Evolutionary conservation across 2,113 vertebrate genomes (phyloP).

Genomic region (Phaethornis superciliosus): DNA sequence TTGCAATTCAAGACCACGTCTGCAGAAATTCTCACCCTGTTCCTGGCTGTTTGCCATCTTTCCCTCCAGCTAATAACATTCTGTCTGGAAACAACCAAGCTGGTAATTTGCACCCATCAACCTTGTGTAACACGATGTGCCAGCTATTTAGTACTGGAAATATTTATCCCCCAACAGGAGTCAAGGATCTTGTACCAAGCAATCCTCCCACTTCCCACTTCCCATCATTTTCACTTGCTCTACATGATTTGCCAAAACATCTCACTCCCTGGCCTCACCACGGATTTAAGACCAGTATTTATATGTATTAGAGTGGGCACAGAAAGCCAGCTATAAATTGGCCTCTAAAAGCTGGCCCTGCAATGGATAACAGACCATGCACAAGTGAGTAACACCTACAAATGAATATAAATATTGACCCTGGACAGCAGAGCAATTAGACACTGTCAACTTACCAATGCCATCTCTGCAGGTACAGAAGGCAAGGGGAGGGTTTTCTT

Average conservation of each 20-base stretch:
- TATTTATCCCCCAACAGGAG: not conserved
- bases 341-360: not conserved
- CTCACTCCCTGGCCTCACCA: not conserved
- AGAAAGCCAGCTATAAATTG: not conserved
- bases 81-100: not conserved
- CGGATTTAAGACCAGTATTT: not conserved
- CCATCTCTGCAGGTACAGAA: rapidly evolving
- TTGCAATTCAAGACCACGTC: not conserved
- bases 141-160: not conserved
- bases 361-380: not conserved
- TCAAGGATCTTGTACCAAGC: not conserved
- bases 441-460: not conserved
- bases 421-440: not conserved
- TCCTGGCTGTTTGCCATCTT: not conserved
- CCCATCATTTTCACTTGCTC: not conserved
- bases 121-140: not conserved
- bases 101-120: not conserved
- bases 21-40: not conserved
- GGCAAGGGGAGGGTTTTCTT: not conserved
- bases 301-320: not conserved
- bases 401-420: not conserved
- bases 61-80: not conserved
- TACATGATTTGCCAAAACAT: not conserved
- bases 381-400: not conserved
- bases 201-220: not conserved